phyloP scores from a whole-genome alignment of 2,797 vertebrate species.

The Chelmon rostratus region DNA sequence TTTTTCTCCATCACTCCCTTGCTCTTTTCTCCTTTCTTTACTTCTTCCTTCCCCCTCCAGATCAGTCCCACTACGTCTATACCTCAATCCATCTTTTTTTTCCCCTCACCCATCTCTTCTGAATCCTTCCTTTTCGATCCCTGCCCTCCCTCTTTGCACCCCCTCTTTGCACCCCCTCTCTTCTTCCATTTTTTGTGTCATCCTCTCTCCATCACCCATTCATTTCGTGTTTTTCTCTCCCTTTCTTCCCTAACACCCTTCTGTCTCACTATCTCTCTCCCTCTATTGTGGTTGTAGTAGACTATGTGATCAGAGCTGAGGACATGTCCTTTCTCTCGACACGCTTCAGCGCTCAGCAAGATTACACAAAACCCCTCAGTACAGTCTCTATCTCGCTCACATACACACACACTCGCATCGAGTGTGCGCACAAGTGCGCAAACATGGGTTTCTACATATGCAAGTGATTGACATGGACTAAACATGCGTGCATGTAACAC shows the following conservation, averaged over 20 bases:
- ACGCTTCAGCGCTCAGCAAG: constrained; percentile 79
- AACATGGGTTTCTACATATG: constrained; percentile 55
- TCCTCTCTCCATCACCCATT: constrained; percentile 61
- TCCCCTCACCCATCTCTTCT: constrained; percentile 29
- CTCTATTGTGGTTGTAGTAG: constrained; percentile 72
- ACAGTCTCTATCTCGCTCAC: constrained; percentile 53
- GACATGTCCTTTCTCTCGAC: constrained; percentile 83
- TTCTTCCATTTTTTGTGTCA: constrained; percentile 34
- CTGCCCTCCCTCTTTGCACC: constrained; percentile 31
- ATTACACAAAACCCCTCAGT: constrained; percentile 83
- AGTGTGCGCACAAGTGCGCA: constrained; percentile 35
- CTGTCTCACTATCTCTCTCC: constrained; percentile 51
- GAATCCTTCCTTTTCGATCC: constrained; percentile 44
- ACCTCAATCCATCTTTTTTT: constrained; percentile 59
- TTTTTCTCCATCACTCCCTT: constrained; percentile 44
- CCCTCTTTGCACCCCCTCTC: constrained; percentile 27
- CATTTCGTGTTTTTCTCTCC: constrained; percentile 65
- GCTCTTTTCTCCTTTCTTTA: constrained; percentile 53
- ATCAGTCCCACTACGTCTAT: constrained; percentile 42
- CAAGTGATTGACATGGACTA: constrained; percentile 68
- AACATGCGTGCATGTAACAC: constrained; percentile 55
- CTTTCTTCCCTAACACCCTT: constrained; percentile 61
- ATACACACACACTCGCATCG: constrained; percentile 13
- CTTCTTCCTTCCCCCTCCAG: constrained; percentile 36
- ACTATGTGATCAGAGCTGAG: constrained; percentile 81